Base-by-base conservation (phyloP, 2,797 vertebrate genomes). In the Gobionotothen gibberifrons region DNA sequence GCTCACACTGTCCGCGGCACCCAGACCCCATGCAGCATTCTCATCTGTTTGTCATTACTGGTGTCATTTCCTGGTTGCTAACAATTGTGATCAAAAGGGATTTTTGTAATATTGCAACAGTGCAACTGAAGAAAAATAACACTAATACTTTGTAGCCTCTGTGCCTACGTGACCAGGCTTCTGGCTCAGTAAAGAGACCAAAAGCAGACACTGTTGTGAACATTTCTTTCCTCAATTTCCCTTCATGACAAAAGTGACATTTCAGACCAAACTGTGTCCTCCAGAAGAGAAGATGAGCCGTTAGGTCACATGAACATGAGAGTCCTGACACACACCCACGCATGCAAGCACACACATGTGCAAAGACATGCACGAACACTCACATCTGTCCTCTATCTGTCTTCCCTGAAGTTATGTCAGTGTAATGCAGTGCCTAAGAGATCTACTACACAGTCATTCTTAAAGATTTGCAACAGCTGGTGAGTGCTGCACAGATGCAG, bases 391-490 rank as follows among this genome's bases (percentile, higher is more conserved):
- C 84, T 82, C 62, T 64, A 51, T 68, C 62, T 74, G 60, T 76
- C 72, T 72, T 77, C 69, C 76, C 78, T 83, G 63, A 89, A 85
- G 83, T 84, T 84, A 73, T 83, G 78, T 85, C 78, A 86, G 75
- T 79, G 26, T 85, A 83, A 86, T 83, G 70, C 78, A 54, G 51
- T 69, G 75, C 78, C 79, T 71, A 8, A 62, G 81, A 91, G 85
- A 87, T 56, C 63, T 59, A 57, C 74, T 22, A 26, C 52, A 48
- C 66, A 59, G 62, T 70, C 21, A 32, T 67, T 66, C 57, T 74
- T 64, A 75, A 79, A 82, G 62, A 85, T 85, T 87, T 29, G 59
- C 58, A 87, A 85, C 90, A 94, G 91, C 92, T 92, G 91, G 84
- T 84, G 72, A 88, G 73, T 59, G 72, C 62, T 16, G 52, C 85